Percentiles rank a stretch among this genome's conserved stretches.
phyloP scores from a whole-genome alignment of 2,797 vertebrate genomes.

The Cossypha caffra region DNA sequence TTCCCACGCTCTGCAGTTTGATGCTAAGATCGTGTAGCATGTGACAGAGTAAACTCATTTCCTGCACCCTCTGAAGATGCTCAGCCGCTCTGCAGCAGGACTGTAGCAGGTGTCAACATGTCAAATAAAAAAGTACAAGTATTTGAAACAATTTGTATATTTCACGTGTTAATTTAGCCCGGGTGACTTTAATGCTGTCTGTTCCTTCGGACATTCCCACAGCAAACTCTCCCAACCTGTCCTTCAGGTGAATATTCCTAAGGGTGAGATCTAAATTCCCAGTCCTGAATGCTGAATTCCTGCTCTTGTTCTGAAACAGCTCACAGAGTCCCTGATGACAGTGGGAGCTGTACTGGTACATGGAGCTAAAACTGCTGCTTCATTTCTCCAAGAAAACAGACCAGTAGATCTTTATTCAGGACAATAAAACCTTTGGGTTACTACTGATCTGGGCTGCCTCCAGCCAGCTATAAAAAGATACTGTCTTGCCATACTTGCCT shows the following conservation, averaged over 20 bases:
- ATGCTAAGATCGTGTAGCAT: not conserved
- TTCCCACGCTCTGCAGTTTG: not conserved
- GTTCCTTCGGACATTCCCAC: not conserved
- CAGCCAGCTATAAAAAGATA: not conserved
- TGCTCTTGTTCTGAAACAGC: not conserved
- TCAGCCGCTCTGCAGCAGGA: not conserved
- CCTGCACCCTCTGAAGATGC: not conserved
- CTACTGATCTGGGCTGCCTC: not conserved
- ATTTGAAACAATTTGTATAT: not conserved
- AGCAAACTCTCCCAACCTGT: not conserved
- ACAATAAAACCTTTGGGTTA: not conserved
- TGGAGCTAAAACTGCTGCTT: not conserved
- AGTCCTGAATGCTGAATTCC: accelerated
- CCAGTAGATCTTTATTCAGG: not conserved
- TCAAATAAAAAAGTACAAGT: not conserved
- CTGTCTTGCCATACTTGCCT: not conserved
- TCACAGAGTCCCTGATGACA: not conserved
- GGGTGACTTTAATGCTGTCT: not conserved
- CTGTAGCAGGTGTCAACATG: not conserved
- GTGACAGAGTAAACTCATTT: not conserved
- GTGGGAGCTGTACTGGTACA: not conserved
- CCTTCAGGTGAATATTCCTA: not conserved
- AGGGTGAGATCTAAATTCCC: not conserved
- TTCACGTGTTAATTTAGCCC: not conserved
- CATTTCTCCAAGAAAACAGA: not conserved